Percentiles rank a stretch among this genome's conserved stretches.
Evolutionary conservation across 1,140 invertebrate species (phyloP).

Genomic region (Scaptomyza hsui): DNA sequence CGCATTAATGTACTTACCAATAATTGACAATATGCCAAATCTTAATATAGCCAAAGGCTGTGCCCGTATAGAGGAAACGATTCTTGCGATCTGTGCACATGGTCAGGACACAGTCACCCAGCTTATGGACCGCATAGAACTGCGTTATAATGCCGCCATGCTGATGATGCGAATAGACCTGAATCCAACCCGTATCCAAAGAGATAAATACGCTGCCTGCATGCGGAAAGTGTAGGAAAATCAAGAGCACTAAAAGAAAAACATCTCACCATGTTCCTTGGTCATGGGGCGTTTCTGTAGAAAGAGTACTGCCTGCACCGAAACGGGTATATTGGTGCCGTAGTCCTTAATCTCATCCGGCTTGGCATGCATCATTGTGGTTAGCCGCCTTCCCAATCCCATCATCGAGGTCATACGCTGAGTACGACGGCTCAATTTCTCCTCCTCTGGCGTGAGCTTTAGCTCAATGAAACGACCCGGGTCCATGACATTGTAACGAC

Average conservation of each 20-base stretch:
- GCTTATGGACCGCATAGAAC: conserved; percentile 87
- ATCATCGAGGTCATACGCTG: conserved; percentile 20
- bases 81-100: conserved; percentile 88
- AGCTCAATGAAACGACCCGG: conserved; percentile 79
- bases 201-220: conserved; percentile 87
- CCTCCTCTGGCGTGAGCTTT: conserved; percentile 33
- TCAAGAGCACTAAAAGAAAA: background rate
- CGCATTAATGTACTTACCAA: conserved; percentile 57
- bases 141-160: conserved; percentile 86
- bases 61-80: conserved; percentile 88
- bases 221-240: conserved; percentile 41
- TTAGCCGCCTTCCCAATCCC: background rate
- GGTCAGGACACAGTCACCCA: conserved; percentile 87
- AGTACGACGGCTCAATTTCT: conserved; percentile 23
- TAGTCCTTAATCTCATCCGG: conserved; percentile 37
- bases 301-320: conserved; percentile 86
- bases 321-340: conserved; percentile 64
- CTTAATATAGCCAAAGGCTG: conserved; percentile 89
- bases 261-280: conserved; percentile 83
- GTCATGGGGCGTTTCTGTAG: conserved; percentile 84
- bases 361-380: background rate
- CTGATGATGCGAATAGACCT: conserved; percentile 90
- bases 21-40: conserved; percentile 89
- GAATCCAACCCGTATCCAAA: conserved; percentile 88
- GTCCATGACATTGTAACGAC: conserved; percentile 85